phyloP scores from a whole-genome alignment of 2,888 invertebrate species.

The Lordiphosa andalusiaca region DNA sequence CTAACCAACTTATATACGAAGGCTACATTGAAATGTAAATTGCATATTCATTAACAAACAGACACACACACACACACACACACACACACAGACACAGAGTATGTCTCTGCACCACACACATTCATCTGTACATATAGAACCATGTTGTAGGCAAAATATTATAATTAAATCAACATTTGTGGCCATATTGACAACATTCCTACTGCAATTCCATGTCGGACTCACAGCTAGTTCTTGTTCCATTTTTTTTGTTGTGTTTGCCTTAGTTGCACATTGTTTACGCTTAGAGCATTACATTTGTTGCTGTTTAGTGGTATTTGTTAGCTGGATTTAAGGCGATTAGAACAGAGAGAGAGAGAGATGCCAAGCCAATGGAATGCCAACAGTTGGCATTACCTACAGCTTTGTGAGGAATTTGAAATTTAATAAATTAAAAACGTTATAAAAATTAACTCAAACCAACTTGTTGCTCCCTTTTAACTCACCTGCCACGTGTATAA shows the following conservation, averaged over 20 bases:
- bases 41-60: constrained; percentile 33
- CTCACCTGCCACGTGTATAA: constrained; percentile 80
- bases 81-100: background rate
- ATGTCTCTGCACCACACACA: background rate
- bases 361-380: too few species aligned
- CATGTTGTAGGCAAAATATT: constrained; percentile 10
- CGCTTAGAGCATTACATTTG: constrained; percentile 43
- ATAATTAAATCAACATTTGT: constrained; percentile 56
- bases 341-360: constrained; percentile 10
- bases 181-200: constrained; percentile 42
- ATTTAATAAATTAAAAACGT: background rate
- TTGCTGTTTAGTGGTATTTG: constrained; percentile 27
- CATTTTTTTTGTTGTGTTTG: background rate
- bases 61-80: constrained; percentile 6
- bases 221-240: constrained; percentile 8
- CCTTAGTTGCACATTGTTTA: constrained; percentile 59
- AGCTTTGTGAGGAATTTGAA: constrained; percentile 16
- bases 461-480: background rate
- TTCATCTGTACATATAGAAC: background rate
- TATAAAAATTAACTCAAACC: background rate
- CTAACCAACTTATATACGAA: constrained; percentile 32
- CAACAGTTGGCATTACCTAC: constrained; percentile 58
- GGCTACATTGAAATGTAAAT: constrained; percentile 11
- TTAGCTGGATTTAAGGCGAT: background rate
- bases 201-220: constrained; percentile 25